Evolutionary conservation across 2,113 vertebrate species (phyloP), one percentile per base, ranked within the genome.

Genomic region (Phycodurus eques): DNA sequence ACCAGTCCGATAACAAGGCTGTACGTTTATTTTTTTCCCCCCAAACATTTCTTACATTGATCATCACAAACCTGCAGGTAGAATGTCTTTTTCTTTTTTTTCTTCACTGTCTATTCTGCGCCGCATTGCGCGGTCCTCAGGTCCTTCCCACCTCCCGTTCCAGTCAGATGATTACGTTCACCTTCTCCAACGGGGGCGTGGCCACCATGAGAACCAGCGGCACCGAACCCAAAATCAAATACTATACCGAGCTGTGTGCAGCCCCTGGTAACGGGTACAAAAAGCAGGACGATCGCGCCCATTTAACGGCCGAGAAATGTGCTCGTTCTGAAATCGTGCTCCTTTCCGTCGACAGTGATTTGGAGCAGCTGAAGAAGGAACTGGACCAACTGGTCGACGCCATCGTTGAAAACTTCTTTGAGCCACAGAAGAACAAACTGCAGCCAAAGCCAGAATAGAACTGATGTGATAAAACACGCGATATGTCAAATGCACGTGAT

Each of bases 161-260:
- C 84, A 99, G 96, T 89, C 96, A 99, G 84, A 99, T 99, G 98
- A 97, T 99, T 86, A 98, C 98, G 0, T 99, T 99, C 69, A 96
- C 91, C 27, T 99, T 99, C 84, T 92, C 92, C 13, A 98, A 98
- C 2, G 96, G 96, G 39, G 94, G 98, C 1, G 95, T 98, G 80
- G 96, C 97, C 75, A 99, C 97, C 56, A 94, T 99, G 91, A 92
- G 98, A 83, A 99, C 97, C 84, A 99, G 96, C 0, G 98, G 97
- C 46, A 99, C 98, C 0, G 98, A 99, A 77, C 97, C 98, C 12
- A 99, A 99, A 88, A 96, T 99, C 87, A 99, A 99, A 88, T 99
- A 99, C 82, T 99, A 99, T 62, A 92, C 95, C 0, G 98, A 99
- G 75, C 92, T 99, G 51, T 96, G 96, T 69, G 95, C 95, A 8